Percentiles rank a stretch among this genome's conserved stretches.
Conservation (phyloP, 2,888 invertebrate genomes). For the Hypolimnas misippus region DNA sequence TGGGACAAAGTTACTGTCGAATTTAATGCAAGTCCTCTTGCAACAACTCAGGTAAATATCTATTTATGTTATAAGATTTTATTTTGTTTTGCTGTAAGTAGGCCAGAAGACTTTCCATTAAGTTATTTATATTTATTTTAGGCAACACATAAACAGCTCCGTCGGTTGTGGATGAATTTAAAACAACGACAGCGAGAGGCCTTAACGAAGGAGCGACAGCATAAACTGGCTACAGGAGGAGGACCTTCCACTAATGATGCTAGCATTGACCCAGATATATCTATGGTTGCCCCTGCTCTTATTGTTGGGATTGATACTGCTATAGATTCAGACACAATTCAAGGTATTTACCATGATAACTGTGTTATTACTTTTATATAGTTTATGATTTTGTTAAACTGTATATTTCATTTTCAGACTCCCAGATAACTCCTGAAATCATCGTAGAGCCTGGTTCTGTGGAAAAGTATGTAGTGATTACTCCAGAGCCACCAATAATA, state of each 20-base stretch:
- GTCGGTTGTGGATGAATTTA: conserved; percentile 40
- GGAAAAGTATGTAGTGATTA: too few species aligned
- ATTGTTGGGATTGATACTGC: conserved; percentile 1
- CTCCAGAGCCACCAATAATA: too few species aligned
- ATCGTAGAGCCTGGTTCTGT: too few species aligned
- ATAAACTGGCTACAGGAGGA: conserved; percentile 16
- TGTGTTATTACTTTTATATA: too few species aligned
- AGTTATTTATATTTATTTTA: conserved; percentile 18
- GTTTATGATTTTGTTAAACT: too few species aligned
- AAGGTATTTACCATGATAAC: too few species aligned
- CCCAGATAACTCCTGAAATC: too few species aligned
- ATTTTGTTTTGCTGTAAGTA: background rate
- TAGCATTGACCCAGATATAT: conserved; percentile 24
- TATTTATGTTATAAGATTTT: conserved; percentile 1
- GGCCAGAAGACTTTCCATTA: too few species aligned
- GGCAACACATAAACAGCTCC: conserved; percentile 37
- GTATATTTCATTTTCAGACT: too few species aligned
- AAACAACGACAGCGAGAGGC: conserved; percentile 39
- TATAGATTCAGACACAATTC: conserved; percentile 3
- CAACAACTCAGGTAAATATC: conserved; percentile 13
- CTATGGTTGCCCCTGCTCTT: background rate
- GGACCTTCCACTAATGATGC: conserved; percentile 18
- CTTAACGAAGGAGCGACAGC: conserved; percentile 33
- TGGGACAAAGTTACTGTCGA: conserved; percentile 25
- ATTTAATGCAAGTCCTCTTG: conserved; percentile 26